Conservation (phyloP, 2,888 invertebrate species). For the Prenolepis imparis region DNA sequence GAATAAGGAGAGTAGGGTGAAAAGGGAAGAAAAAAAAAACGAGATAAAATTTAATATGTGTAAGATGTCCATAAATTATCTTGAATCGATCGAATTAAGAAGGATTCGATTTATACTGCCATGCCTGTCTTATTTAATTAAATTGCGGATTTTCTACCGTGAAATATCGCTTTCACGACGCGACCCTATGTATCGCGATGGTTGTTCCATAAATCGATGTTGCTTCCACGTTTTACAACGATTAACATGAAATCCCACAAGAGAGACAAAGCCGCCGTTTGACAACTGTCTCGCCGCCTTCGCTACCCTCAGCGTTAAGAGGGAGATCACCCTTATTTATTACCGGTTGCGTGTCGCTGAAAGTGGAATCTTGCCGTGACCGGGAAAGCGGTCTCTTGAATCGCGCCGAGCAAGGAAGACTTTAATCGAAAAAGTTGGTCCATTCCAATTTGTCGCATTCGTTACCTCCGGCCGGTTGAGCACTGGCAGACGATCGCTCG, state of each 20-base stretch:
- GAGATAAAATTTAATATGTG: not conserved
- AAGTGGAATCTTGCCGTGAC: conserved; percentile 31
- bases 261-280: conserved; percentile 11
- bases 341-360: conserved; percentile 15
- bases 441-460: conserved; percentile 80
- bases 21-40: not conserved
- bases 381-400: conserved; percentile 46
- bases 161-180: conserved; percentile 3
- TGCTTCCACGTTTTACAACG: not conserved
- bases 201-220: not conserved
- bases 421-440: conserved; percentile 85
- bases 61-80: not conserved
- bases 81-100: conserved; percentile 12
- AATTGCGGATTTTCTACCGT: not conserved
- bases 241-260: conserved; percentile 25
- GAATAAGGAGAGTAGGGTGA: not conserved
- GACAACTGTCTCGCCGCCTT: not conserved
- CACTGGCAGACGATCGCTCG: conserved; percentile 66
- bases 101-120: conserved; percentile 21
- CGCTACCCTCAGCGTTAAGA: conserved; percentile 11
- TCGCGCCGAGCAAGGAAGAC: conserved; percentile 60
- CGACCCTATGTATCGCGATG: not conserved
- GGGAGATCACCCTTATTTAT: conserved; percentile 36
- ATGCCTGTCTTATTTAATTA: conserved; percentile 12
- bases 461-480: conserved; percentile 75